These are phyloP conservation scores for Sarotherodon lohbergeri DNA, from an alignment of 2,113 vertebrate species.

Conservation along the genomic window DNA sequence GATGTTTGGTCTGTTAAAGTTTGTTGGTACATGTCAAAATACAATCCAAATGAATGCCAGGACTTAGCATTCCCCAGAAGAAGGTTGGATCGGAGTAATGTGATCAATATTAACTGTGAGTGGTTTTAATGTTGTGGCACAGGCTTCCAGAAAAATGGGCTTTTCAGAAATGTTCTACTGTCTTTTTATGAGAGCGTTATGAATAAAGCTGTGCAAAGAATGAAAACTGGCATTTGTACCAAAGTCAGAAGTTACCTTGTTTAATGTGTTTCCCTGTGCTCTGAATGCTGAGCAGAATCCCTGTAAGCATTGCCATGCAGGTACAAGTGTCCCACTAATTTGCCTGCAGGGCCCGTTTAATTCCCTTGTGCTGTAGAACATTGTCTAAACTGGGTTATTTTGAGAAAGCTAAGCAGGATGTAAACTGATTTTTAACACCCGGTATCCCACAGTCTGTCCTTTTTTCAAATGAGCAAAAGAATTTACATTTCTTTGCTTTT, in stretches of 20 bases:
- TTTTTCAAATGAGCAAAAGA: slow-evolving; percentile 17
- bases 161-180: not conserved
- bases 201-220: not conserved
- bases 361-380: not conserved
- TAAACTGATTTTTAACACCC: not conserved
- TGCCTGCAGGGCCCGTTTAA: not conserved
- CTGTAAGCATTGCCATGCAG: slow-evolving; percentile 6
- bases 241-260: slow-evolving; percentile 9
- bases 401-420: slow-evolving; percentile 2
- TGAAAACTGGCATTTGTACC: not conserved
- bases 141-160: not conserved
- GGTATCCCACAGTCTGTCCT: slow-evolving; percentile 9
- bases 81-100: not conserved
- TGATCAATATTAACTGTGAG: not conserved
- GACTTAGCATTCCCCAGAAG: not conserved
- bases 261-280: not conserved
- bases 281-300: not conserved
- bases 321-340: slow-evolving; percentile 48
- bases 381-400: slow-evolving; percentile 32
- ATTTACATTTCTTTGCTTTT: not conserved
- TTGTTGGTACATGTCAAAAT: not conserved
- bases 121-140: not conserved
- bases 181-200: not conserved
- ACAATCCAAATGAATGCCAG: not conserved
- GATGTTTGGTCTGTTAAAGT: not conserved